phyloP scores from a whole-genome alignment of 2,113 vertebrate genomes.

The Turnix velox region DNA sequence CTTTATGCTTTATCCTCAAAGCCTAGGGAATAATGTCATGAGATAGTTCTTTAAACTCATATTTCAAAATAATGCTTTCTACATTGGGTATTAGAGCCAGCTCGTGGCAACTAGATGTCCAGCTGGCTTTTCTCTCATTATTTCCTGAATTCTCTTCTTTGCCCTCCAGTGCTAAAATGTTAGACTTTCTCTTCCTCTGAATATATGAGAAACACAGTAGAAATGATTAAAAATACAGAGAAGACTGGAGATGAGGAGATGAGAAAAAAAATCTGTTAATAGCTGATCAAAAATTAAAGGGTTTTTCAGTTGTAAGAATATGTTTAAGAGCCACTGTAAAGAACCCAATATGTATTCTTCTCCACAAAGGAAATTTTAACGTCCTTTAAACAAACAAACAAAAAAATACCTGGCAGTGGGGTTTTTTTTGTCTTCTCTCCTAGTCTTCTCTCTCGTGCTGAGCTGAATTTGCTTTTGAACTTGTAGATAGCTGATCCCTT shows the following conservation, averaged over 20 bases:
- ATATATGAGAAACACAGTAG: neutral
- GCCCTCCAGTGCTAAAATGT: neutral
- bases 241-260: neutral
- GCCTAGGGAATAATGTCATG: neutral
- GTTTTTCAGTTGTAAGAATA: neutral
- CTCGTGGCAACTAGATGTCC: neutral
- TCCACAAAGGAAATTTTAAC: neutral
- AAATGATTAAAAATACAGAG: neutral
- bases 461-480: neutral
- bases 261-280: neutral
- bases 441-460: accelerated
- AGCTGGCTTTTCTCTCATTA: neutral
- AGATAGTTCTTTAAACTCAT: neutral
- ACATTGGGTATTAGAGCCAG: neutral
- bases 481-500: neutral
- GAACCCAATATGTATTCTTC: neutral
- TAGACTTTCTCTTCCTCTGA: neutral
- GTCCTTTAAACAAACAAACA: neutral
- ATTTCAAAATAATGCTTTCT: neutral
- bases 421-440: neutral
- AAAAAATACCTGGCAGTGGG: neutral
- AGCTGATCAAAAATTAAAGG: neutral
- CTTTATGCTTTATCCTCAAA: neutral
- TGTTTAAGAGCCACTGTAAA: neutral
- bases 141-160: neutral